Evolutionary conservation across 64 coral and sea anemone species (phyloP), one percentile per base, ranked within the genome.

Genomic region (Pocillopora damicornis): DNA sequence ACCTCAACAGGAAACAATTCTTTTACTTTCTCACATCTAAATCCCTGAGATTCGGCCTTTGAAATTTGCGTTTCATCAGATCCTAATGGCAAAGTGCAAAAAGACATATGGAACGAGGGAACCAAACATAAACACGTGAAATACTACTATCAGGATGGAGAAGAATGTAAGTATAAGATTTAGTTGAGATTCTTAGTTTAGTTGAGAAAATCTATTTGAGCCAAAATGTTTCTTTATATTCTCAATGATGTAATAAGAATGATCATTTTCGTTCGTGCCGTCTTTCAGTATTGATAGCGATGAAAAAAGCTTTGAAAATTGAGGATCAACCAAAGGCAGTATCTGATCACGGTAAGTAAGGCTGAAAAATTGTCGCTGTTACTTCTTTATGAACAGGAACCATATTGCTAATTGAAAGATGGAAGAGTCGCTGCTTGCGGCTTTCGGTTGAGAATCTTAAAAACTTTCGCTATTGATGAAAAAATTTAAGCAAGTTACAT

Each of bases 21-120:
- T 7, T 51, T 51, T 4, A 2, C 2, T 51, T 2, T 51, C 42
- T 51, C 2, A 51, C 42, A 51, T 7, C 2, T 51, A 51, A 51
- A 51, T 51, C 42, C 42, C 42, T 51, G 42, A 51, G 7, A 51
- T 51, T 51, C 7, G 42, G 67, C 67, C 22, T 23, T n/a, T 10
- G 20, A n/a, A 7, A 34, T 23, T 82, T 15, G 18, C 56, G 26
- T 77, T 73, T 16, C 67, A 11, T 26, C 73, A 96, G 94, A 96
- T 88, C 80, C 94, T 3, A 89, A 86, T 23, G 94, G 94, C 57
- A 97, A 97, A 35, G 94, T 97, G 2, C 57, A 87, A 75, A 89
- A 88, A 17, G 94, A 90, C 12, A 61, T 93, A 74, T 97, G 94
- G 94, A 97, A 97, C 61, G 94, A 97, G 45, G 94, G 88, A 37